Evolutionary conservation across 2,113 vertebrate genomes (phyloP).

Genomic region (Aptenodytes forsteri): DNA sequence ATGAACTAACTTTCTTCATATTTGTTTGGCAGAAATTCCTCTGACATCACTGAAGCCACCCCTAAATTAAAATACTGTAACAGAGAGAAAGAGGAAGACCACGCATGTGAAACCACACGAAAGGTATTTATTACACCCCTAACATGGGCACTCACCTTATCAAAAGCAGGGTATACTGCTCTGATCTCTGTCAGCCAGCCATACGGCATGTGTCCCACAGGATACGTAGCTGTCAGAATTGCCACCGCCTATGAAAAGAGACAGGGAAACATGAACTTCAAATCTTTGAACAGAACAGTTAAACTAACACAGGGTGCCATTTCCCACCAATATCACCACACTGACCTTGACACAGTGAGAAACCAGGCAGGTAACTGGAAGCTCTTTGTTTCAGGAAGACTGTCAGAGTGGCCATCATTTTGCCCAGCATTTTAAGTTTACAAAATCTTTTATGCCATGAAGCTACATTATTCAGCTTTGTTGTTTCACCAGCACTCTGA

Average conservation of each 20-base stretch:
- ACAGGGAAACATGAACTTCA: neutral
- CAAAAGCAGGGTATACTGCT: constrained; percentile 95
- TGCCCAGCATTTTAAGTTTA: neutral
- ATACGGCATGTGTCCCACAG: constrained; percentile 98
- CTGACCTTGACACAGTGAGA: neutral
- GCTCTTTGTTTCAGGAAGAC: neutral
- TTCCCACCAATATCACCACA: neutral
- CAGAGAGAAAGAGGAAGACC: neutral
- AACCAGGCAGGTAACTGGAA: neutral
- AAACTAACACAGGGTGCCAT: neutral
- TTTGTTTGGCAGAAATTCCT: neutral
- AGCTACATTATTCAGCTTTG: neutral
- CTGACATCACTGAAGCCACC: neutral
- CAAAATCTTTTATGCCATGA: neutral
- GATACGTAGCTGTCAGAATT: constrained; percentile 95
- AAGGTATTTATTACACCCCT: neutral
- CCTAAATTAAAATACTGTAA: neutral
- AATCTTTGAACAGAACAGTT: neutral
- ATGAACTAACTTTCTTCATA: neutral
- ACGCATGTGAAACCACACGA: neutral
- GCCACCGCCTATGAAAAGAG: constrained; percentile 87
- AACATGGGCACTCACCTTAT: constrained; percentile 83
- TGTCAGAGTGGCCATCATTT: neutral
- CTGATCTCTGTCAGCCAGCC: constrained; percentile 97
- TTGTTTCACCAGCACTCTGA: neutral